Base-by-base conservation (phyloP, 2,797 vertebrate genomes). In the Myotis findleyi region DNA sequence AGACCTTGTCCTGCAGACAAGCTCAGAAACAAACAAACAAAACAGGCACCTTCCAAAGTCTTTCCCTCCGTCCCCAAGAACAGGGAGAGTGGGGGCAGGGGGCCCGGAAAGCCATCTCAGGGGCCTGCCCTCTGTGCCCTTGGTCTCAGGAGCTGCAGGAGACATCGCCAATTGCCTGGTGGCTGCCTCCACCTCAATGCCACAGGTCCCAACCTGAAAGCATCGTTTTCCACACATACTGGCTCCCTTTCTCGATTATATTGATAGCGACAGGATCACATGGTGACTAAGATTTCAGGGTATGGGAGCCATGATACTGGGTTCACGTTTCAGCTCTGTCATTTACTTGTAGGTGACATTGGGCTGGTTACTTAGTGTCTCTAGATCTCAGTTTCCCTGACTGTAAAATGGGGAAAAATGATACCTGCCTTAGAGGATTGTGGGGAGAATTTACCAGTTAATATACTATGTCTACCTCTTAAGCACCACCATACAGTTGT, bases 1-100 rank as follows among this genome's bases (percentile, higher is more conserved):
- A 16, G 38, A 36, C 38, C 59, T 92, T n/a, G 13, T 86, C 77
- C 89, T 72, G 6, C 87, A 69, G 83, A 81, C n/a, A n/a, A 38
- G 57, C 62, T 92, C n/a, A 23, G 92, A 92, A 91, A 75, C 64
- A 81, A 87, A 92, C 66, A 68, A 90, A 49, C 7, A 21, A 69
- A 87, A 75, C 18, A 68, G 47, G 36, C 8, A 21, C 59, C 82
- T 94, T 76, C 53, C 33, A 59, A 0, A 13, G 41, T 21, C n/a
- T 20, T 36, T 21, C 18, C 30, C 2, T n/a, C 23, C 30, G 7
- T 64, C 18, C 51, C 20, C 64, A 47, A 36, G 69, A 30, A 33
- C 3, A 85, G 55, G 38, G 27, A 75, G 25, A 16, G 16, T 36
- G n/a, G 8, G 16, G 21, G 17, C 81, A 92, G 93, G 25, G 6